Percentiles rank a stretch among this genome's conserved stretches.
Evolutionary conservation across 2,797 vertebrate species (phyloP).

Genomic region (Myripristis jacobus): DNA sequence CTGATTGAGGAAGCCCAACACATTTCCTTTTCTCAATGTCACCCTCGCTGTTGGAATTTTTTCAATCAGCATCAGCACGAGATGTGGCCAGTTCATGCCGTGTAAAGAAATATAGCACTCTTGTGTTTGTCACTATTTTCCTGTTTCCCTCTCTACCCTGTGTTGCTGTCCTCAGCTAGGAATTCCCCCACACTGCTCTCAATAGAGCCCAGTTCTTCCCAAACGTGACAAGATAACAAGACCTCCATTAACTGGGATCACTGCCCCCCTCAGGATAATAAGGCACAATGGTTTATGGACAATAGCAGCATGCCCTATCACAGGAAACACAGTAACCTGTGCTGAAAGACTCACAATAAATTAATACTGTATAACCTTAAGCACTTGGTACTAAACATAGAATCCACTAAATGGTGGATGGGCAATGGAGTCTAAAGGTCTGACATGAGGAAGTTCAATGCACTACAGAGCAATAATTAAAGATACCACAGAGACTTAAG

Average conservation of each 20-base stretch:
- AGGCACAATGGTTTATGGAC: slow-evolving; percentile 44
- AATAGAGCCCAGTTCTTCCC: slow-evolving; percentile 51
- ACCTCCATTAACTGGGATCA: slow-evolving; percentile 59
- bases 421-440: slow-evolving; percentile 48
- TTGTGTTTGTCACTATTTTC: slow-evolving; percentile 44
- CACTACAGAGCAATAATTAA: slow-evolving; percentile 43
- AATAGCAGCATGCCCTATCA: slow-evolving; percentile 57
- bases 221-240: slow-evolving; percentile 67
- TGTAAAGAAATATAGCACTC: slow-evolving; percentile 36
- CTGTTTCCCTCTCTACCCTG: slow-evolving; percentile 45
- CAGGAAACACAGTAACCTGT: slow-evolving; percentile 61
- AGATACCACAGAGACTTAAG: slow-evolving; percentile 18
- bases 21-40: slow-evolving; percentile 66
- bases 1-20: slow-evolving; percentile 37
- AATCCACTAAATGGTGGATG: slow-evolving; percentile 20
- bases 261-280: slow-evolving; percentile 46
- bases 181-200: slow-evolving; percentile 52
- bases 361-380: slow-evolving; percentile 64
- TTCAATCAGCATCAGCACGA: slow-evolving; percentile 10
- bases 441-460: slow-evolving; percentile 57
- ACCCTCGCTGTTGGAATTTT: slow-evolving; percentile 12
- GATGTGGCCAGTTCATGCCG: slow-evolving; percentile 34
- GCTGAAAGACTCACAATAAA: slow-evolving; percentile 65
- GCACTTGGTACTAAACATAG: slow-evolving; percentile 53
- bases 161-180: slow-evolving; percentile 29